Percentiles rank a stretch among this genome's conserved stretches.
Evolutionary conservation across 2,113 vertebrate species (phyloP).

Genomic region (Apodemus speciosus): DNA sequence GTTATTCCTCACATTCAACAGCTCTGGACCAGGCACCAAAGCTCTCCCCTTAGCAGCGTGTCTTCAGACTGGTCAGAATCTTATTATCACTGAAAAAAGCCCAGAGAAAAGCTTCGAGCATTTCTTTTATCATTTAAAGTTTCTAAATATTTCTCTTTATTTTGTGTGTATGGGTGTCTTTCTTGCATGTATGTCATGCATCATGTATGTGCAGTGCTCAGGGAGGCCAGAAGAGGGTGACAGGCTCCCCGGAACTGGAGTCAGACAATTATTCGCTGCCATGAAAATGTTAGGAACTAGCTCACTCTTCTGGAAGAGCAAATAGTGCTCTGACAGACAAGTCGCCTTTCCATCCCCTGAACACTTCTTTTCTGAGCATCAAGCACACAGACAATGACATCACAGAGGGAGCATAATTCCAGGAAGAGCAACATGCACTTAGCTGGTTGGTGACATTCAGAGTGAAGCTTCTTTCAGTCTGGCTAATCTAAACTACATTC

Average conservation of each 20-base stretch:
- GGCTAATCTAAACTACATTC: neutral
- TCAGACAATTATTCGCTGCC: neutral
- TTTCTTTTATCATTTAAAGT: neutral
- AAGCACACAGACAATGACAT: neutral
- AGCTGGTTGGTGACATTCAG: neutral
- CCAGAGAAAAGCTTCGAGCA: neutral
- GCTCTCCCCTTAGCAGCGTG: neutral
- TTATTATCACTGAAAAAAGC: slow-evolving; percentile 20
- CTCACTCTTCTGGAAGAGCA: neutral
- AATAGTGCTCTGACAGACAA: neutral
- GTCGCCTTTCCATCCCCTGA: neutral
- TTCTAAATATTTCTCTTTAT: neutral
- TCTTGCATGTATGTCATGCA: neutral
- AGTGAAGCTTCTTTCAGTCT: neutral
- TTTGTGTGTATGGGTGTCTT: neutral
- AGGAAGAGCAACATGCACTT: neutral
- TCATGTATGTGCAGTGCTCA: neutral
- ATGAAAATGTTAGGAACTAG: neutral
- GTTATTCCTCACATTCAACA: neutral
- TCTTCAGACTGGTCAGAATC: neutral
- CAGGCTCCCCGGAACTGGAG: neutral
- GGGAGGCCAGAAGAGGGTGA: neutral
- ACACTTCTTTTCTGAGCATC: slow-evolving; percentile 25
- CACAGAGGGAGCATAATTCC: neutral
- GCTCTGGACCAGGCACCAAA: neutral